These are phyloP conservation scores for Andrena bucephala DNA, from an alignment of 2,888 invertebrate genomes.

Conservation along the genomic window DNA sequence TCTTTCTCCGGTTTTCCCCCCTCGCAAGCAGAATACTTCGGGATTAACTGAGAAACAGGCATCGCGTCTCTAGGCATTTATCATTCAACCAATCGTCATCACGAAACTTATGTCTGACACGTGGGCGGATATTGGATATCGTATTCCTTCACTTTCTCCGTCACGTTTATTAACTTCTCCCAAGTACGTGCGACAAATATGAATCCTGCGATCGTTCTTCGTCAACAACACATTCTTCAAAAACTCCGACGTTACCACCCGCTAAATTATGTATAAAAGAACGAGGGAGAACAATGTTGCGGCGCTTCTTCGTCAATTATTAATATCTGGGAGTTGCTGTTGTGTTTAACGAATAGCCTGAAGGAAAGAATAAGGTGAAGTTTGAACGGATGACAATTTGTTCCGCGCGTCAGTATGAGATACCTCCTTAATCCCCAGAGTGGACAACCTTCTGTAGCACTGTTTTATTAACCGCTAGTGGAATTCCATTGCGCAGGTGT, in stretches of 20 bases:
- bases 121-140: background rate
- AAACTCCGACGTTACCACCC: no score
- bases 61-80: conserved; percentile 11
- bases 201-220: background rate
- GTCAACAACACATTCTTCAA: no score
- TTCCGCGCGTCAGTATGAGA: background rate
- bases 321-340: background rate
- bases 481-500: background rate
- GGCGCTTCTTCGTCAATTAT: no score
- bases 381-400: background rate
- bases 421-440: background rate
- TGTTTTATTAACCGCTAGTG: background rate
- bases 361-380: background rate
- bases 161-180: background rate
- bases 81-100: conserved; percentile 10
- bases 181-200: background rate
- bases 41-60: background rate
- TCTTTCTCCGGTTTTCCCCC: background rate
- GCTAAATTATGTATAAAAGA: background rate
- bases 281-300: background rate
- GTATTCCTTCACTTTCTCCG: background rate
- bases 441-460: background rate
- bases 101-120: background rate
- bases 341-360: background rate
- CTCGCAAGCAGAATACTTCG: background rate